phyloP scores from a whole-genome alignment of 2,113 vertebrate genomes.

The Phalacrocorax carbo region DNA sequence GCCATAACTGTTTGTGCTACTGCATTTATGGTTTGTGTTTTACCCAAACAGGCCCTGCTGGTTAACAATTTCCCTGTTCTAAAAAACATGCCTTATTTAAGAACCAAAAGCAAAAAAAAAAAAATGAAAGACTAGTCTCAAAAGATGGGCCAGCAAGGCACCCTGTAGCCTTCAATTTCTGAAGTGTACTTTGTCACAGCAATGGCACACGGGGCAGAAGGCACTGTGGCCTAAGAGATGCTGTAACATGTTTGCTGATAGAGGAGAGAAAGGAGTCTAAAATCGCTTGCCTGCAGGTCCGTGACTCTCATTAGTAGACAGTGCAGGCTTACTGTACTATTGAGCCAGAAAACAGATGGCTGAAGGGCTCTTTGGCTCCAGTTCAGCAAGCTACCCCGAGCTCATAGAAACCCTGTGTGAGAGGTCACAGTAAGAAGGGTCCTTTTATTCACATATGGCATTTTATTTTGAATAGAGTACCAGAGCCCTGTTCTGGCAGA shows the following conservation, averaged over 20 bases:
- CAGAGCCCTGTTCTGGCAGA: background rate
- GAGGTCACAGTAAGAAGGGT: conserved; percentile 36
- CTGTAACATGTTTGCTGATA: background rate
- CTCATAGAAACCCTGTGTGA: background rate
- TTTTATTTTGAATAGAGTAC: conserved; percentile 62
- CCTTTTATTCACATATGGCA: conserved; percentile 32
- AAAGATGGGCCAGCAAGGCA: background rate
- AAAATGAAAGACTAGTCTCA: background rate
- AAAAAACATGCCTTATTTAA: background rate
- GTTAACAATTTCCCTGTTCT: background rate
- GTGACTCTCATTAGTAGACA: conserved; percentile 11
- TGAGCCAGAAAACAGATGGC: conserved; percentile 57
- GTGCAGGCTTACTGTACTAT: background rate
- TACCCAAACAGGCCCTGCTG: background rate
- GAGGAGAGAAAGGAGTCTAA: conserved; percentile 11
- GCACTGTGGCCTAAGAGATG: background rate
- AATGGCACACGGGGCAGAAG: conserved; percentile 5
- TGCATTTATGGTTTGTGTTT: background rate
- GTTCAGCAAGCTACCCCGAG: conserved; percentile 36
- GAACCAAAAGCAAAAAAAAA: background rate
- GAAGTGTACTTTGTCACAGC: background rate
- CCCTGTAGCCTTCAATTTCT: background rate
- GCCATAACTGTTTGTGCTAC: background rate
- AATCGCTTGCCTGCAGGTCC: conserved; percentile 25
- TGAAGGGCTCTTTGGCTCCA: conserved; percentile 43